Conservation (phyloP, 2,888 invertebrate genomes). For the Cenopis cana region DNA sequence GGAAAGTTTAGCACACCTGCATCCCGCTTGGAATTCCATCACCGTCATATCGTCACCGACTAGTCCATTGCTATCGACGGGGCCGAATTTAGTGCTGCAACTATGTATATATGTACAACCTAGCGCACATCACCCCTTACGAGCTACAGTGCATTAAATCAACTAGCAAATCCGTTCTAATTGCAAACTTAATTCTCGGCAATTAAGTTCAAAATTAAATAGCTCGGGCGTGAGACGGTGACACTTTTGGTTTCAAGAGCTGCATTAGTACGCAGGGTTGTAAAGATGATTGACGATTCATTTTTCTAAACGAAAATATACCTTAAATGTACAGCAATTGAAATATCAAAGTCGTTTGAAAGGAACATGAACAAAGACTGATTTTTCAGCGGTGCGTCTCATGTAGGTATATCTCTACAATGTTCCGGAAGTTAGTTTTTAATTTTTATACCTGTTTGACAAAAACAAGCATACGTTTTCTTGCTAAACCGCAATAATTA, state of each 20-base stretch:
- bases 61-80: conserved; percentile 66
- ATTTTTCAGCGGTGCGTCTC: neutral
- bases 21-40: conserved; percentile 64
- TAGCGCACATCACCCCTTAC: neutral
- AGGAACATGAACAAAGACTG: neutral
- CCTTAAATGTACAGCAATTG: neutral
- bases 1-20: conserved; percentile 24
- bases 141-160: conserved; percentile 13
- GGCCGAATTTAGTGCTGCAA: conserved; percentile 59
- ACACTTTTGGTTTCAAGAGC: neutral
- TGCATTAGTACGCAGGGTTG: neutral
- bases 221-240: neutral
- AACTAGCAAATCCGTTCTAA: neutral
- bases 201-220: neutral
- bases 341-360: neutral
- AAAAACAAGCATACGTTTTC: neutral
- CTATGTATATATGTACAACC: conserved; percentile 49
- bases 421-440: conserved; percentile 16
- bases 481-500: conserved; percentile 13
- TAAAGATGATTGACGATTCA: conserved; percentile 1
- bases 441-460: conserved; percentile 5
- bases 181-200: neutral
- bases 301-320: neutral
- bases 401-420: neutral
- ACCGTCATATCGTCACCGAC: conserved; percentile 53